Conservation (phyloP, 2,888 invertebrate genomes). For the Pasiphila rectangulata region DNA sequence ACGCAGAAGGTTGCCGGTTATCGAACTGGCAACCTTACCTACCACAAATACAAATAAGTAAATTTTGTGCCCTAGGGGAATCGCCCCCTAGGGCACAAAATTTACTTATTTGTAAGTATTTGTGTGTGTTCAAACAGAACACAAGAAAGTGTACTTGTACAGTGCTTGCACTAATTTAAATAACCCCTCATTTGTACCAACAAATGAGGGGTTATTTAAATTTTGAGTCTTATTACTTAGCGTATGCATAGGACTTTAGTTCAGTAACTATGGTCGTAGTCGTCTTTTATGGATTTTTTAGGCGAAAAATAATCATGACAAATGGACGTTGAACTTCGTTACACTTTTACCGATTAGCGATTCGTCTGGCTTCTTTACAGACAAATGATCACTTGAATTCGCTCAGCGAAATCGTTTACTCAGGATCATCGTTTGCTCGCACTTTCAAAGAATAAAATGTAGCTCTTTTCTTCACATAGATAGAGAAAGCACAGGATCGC, state of each 20-base stretch:
- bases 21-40: neutral
- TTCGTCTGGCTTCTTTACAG: constrained; percentile 42
- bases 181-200: too few relatives aligned
- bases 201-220: constrained; percentile 9
- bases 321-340: constrained; percentile 44
- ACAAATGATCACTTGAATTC: neutral
- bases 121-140: constrained; percentile 26
- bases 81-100: too few relatives aligned
- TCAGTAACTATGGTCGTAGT: constrained; percentile 35
- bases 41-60: too few relatives aligned
- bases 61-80: too few relatives aligned
- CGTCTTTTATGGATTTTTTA: constrained; percentile 33
- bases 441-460: too few relatives aligned
- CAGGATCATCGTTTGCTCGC: too few relatives aligned
- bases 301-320: constrained; percentile 45
- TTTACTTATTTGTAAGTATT: too few relatives aligned
- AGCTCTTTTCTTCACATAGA: too few relatives aligned
- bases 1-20: too few relatives aligned
- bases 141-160: constrained; percentile 26
- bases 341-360: constrained; percentile 65
- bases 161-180: constrained; percentile 18
- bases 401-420: too few relatives aligned
- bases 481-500: too few relatives aligned
- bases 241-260: constrained; percentile 21
- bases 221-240: constrained; percentile 15